Base-by-base conservation (phyloP, 2,113 vertebrate species). In the Salvator merianae region DNA sequence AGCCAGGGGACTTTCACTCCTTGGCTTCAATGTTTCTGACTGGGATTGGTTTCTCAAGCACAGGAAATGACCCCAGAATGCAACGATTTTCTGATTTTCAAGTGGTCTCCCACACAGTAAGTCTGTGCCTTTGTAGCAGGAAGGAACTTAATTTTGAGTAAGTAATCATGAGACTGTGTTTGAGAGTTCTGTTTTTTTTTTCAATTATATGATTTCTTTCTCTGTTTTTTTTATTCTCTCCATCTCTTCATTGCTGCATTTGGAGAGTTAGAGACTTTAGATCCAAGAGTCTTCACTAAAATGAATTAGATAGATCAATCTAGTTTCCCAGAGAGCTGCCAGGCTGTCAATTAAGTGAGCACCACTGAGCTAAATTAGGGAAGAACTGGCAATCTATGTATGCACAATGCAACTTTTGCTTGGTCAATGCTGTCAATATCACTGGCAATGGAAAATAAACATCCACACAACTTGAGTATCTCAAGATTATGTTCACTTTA, bases 161-260 rank as follows among this genome's bases (percentile, higher is more conserved):
- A 72, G 38, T 36, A 71, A 5, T 1, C 34, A 22, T 47, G 14
- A 24, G 40, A 47, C 28, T 38, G 10, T 26, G 38, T 6, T 43
- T 73, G 18, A 73, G 4, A 73, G 40, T 2, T 9, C 12, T 40
- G 4, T 43, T 26, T 43, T 66, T 62, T 43, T 26, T 43, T 66
- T 62, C 83, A 81, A 90, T 72, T 84, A 77, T 55, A 68, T 13
- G 9, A 66, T 81, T 81, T 55, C 43, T 30, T 16, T 50, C 62
- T 28, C 16, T 43, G 70, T 83, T 75, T 22, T 30, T 9, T n/a
- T 5, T 22, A 13, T 16, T 30, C 72, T 82, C 71, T n/a, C 36
- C 9, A 16, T 7, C 4, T 50, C n/a, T 28, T 75, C 72, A 34
- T 86, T 24, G 82, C 53, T 32, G 66, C 13, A 36, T 0, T 0